A percentile compares a stretch with the other conserved stretches of the same genome.
These are phyloP conservation scores for Lophura nycthemera DNA, from an alignment of 2,113 vertebrate species.

Conservation along the genomic window DNA sequence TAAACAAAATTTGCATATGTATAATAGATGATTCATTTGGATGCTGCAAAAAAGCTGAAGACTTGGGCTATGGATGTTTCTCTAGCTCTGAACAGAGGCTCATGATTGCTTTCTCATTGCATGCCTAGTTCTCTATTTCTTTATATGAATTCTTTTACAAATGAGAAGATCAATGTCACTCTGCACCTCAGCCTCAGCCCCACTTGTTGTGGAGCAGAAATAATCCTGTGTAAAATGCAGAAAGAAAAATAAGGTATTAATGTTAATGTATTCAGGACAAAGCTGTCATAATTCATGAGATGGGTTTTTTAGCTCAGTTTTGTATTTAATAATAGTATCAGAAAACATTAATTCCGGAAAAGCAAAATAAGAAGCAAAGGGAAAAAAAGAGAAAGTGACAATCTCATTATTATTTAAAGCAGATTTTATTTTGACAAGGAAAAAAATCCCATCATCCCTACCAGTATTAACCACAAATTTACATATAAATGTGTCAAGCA, in stretches of 20 bases:
- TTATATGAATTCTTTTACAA: background rate
- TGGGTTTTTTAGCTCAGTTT: background rate
- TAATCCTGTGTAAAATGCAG: background rate
- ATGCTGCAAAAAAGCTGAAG: background rate
- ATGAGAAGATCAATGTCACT: background rate
- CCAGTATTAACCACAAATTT: constrained; percentile 16
- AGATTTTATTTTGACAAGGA: constrained; percentile 20
- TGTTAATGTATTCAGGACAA: constrained; percentile 16
- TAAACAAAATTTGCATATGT: background rate
- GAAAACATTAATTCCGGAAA: constrained; percentile 28
- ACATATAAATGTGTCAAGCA: background rate
- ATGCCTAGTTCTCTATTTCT: background rate
- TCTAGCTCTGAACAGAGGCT: background rate
- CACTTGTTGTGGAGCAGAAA: background rate
- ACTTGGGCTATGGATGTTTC: no score
- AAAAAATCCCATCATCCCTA: background rate
- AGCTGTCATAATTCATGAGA: background rate
- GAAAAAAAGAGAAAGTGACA: constrained; percentile 25
- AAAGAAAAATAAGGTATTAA: background rate
- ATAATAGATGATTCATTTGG: background rate
- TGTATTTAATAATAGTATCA: constrained; percentile 34
- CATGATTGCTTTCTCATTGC: background rate
- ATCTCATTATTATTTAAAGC: constrained; percentile 39
- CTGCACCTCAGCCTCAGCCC: background rate
- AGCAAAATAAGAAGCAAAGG: background rate